Evolutionary conservation across 2,888 invertebrate species (phyloP).

Genomic region (Platypus cylindrus): DNA sequence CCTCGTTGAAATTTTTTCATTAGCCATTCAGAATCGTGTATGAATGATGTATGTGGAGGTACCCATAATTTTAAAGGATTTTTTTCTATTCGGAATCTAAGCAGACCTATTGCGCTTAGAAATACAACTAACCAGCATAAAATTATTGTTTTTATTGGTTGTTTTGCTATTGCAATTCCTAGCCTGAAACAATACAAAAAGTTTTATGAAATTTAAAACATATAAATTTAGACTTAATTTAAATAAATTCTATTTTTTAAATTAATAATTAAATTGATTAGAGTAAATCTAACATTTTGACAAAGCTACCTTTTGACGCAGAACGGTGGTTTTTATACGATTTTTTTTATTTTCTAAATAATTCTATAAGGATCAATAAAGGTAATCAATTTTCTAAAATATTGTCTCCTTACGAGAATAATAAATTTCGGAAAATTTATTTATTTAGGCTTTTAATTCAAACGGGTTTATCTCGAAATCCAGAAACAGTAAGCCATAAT

Average conservation of each 20-base stretch:
- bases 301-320: no score
- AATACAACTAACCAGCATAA: conserved; percentile 43
- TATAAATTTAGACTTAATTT: background rate
- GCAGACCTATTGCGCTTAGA: conserved; percentile 47
- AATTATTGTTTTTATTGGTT: conserved; percentile 48
- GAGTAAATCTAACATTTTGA: no score
- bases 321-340: no score
- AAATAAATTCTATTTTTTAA: background rate
- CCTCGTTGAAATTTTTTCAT: conserved; percentile 52
- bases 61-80: conserved; percentile 68
- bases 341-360: no score
- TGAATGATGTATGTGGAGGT: conserved; percentile 57
- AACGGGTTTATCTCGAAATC: no score
- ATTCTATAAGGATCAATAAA: no score
- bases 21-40: conserved; percentile 58
- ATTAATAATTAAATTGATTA: no score
- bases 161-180: conserved; percentile 45
- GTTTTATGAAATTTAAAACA: background rate
- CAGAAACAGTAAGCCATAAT: no score
- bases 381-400: no score
- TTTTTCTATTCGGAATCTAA: conserved; percentile 57
- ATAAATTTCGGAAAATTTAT: no score
- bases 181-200: conserved; percentile 34
- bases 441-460: no score
- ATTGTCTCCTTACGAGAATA: no score